Base-by-base conservation (phyloP, 1,140 invertebrate genomes). In the Physella acuta region DNA sequence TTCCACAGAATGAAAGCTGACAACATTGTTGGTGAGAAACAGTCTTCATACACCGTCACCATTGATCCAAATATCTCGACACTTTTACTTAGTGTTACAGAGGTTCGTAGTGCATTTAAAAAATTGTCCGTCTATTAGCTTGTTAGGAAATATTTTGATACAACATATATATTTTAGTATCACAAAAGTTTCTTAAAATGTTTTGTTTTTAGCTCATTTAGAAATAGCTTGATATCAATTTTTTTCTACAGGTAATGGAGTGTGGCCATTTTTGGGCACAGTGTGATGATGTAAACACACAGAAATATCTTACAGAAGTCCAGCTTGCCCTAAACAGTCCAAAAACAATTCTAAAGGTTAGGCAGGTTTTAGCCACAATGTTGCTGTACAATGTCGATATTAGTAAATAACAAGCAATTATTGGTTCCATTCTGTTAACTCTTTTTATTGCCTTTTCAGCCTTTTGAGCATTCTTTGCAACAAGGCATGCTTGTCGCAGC, bases 211-310 rank as follows among this genome's bases (percentile, higher is more conserved):
- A n/a, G n/a, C n/a, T n/a, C n/a, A n/a, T n/a, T n/a, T n/a, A n/a
- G n/a, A n/a, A n/a, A n/a, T n/a, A n/a, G n/a, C n/a, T n/a, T 11
- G 24, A 30, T 60, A 60, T n/a, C n/a, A 63, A 44, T n/a, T 33
- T 30, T 26, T 31, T 34, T 59, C 52, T 63, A 28, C 49, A 85
- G 81, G 77, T 86, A 26, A 70, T 77, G 11, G 78, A 82, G 53
- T 83, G 79, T 78, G 82, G 83, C 33, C 79, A 82, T 73, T 85
- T 86, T 71, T 86, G 81, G 82, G 82, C 77, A 5, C 80, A 80
- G 62, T 81, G 78, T 71, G 58, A 61, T 20, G 77, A 81, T 44
- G 30, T 70, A 0, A 33, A 73, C 14, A 78, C 60, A 14, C 71
- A 20, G 1, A n/a, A 62, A 3, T 36, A 72, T 14, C 53, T 82